Conservation (phyloP, 2,797 vertebrate genomes). For the Lophius americanus region DNA sequence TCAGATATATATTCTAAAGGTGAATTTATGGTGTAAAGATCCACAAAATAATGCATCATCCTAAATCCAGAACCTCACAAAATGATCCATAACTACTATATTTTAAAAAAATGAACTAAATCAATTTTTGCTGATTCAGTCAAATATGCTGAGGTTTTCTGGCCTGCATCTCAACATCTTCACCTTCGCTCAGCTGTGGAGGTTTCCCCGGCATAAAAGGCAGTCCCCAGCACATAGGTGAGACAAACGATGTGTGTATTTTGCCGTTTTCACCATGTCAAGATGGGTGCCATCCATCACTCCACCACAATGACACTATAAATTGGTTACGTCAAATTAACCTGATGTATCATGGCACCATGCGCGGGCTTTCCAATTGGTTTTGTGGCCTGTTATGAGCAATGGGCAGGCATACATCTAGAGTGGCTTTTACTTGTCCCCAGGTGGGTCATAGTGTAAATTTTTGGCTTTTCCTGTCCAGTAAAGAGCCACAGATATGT, state of each 20-base stretch:
- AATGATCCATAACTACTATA: too few species aligned
- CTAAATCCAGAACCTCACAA: too few species aligned
- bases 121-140: not conserved
- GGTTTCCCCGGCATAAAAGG: conserved; percentile 22
- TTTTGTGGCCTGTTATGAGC: conserved; percentile 70
- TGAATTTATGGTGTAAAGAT: too few species aligned
- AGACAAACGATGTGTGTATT: conserved; percentile 66
- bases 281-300: conserved; percentile 61
- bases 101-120: too few species aligned
- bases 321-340: conserved; percentile 82
- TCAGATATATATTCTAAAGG: too few species aligned
- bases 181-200: conserved; percentile 21
- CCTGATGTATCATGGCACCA: conserved; percentile 73
- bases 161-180: conserved; percentile 2
- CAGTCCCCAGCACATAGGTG: conserved; percentile 33
- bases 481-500: not conserved
- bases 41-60: not conserved
- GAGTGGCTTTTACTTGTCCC: conserved; percentile 47
- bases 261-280: conserved; percentile 64
- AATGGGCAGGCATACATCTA: conserved; percentile 59
- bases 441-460: conserved; percentile 23
- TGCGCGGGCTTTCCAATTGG: conserved; percentile 70
- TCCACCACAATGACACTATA: conserved; percentile 64
- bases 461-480: conserved; percentile 5
- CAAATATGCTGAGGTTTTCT: not conserved